Percentiles rank a stretch among this genome's conserved stretches.
Conservation (phyloP, 2,113 vertebrate genomes). For the Sus scrofa region DNA sequence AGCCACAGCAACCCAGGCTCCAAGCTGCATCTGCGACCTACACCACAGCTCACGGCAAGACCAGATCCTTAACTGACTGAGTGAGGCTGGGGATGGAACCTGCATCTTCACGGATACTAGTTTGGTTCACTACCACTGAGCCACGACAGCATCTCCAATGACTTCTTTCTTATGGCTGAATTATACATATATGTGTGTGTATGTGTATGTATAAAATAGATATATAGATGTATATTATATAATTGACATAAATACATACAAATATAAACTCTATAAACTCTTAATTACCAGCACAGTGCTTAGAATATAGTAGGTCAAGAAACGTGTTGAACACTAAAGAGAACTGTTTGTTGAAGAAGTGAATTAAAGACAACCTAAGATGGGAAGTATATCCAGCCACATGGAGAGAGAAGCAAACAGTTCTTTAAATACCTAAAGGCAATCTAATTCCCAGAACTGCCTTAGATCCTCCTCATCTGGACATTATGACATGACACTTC, state of each 20-base stretch:
- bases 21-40: too few species aligned
- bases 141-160: too few species aligned
- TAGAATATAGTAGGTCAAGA: neutral
- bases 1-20: too few species aligned
- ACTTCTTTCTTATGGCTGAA: neutral
- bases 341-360: neutral
- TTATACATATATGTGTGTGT: neutral
- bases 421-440: constrained; percentile 18
- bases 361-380: neutral
- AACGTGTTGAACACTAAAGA: neutral
- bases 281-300: neutral
- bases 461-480: neutral
- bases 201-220: too few species aligned
- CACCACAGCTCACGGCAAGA: too few species aligned
- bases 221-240: neutral
- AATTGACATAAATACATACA: neutral
- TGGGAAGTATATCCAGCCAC: neutral
- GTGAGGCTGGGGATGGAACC: too few species aligned
- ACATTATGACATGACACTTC: neutral
- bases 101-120: too few species aligned
- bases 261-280: neutral
- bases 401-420: neutral
- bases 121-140: too few species aligned
- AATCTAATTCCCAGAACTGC: neutral
- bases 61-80: too few species aligned